Base-by-base conservation (phyloP, 2,113 vertebrate genomes). In the Myotis brandtii region DNA sequence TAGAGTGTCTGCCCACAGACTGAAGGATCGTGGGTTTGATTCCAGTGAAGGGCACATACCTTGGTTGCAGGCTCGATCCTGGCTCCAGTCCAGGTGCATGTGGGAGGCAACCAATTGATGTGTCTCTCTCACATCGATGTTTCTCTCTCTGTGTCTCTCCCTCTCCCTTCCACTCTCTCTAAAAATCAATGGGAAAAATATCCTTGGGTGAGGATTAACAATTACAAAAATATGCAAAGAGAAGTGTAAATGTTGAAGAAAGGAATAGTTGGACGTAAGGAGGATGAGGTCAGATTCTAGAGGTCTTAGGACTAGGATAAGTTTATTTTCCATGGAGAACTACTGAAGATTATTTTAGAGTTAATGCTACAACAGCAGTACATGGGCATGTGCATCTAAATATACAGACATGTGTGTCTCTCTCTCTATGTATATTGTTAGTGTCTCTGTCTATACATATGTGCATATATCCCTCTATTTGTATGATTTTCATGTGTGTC, bases 381-480 rank as follows among this genome's bases (percentile, higher is more conserved):
- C 43, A 17, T n/a, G 43, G 11, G 1, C 13, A 5, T 0, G 1
- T 27, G 16, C 27, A 5, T 54, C 20, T 40, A 0, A 32, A n/a
- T 43, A 40, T n/a, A 12, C 7, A 9, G 23, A 46, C 27, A 64
- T 14, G 1, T 13, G 9, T 34, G 4, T 88, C 9, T 75, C 14
- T 90, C 32, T 94, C 25, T 79, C n/a, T 16, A 32, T 46, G 6
- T 27, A 23, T 67, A 48, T 82, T 62, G 25, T 34, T 2, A 20
- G 1, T 34, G 20, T 86, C 21, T 88, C n/a, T 37, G 20, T 72
- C 3, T 50, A n/a, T 37, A 18, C 13, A 43, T n/a, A 13, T 23
- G 1, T n/a, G 5, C 40, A 46, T 8, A 14, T 16, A 48, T 48
- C 43, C 21, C 4, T 76, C 17, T 62, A 50, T n/a, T 64, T 27